A percentile compares a stretch with the other conserved stretches of the same genome.
Evolutionary conservation across 2,888 invertebrate genomes (phyloP).

Genomic region (Incurvaria masculella): DNA sequence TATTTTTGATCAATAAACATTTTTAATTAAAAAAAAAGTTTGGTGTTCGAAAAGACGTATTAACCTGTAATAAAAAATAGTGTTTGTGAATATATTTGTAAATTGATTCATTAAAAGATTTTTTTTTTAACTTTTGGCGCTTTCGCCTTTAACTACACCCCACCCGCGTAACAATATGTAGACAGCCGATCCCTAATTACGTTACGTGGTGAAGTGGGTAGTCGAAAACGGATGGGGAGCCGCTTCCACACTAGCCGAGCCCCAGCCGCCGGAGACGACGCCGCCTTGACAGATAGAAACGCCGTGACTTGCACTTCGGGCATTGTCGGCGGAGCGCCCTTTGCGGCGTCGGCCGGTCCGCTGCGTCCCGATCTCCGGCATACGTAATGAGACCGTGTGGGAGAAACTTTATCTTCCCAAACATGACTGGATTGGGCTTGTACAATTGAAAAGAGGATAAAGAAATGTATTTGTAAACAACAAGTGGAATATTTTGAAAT

Average conservation of each 20-base stretch:
- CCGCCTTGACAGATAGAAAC: constrained; percentile 10
- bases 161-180: background rate
- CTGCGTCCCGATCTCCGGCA: constrained; percentile 6
- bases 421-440: too few relatives aligned
- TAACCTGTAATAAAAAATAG: background rate
- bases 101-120: constrained; percentile 1
- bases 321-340: constrained; percentile 6
- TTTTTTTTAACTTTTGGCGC: background rate
- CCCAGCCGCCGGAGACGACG: constrained; percentile 6
- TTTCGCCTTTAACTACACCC: background rate
- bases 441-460: too few relatives aligned
- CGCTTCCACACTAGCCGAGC: constrained; percentile 19
- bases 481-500: too few relatives aligned
- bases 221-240: too few relatives aligned
- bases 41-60: too few relatives aligned
- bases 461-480: too few relatives aligned
- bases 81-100: constrained; percentile 1
- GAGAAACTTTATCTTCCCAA: too few relatives aligned
- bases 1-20: too few relatives aligned
- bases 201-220: too few relatives aligned
- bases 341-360: constrained; percentile 35
- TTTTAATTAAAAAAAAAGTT: too few relatives aligned
- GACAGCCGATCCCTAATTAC: background rate
- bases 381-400: constrained; percentile 29
- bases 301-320: constrained; percentile 31